phyloP scores from a whole-genome alignment of 2,113 vertebrate genomes.

The Nycticorax nycticorax region DNA sequence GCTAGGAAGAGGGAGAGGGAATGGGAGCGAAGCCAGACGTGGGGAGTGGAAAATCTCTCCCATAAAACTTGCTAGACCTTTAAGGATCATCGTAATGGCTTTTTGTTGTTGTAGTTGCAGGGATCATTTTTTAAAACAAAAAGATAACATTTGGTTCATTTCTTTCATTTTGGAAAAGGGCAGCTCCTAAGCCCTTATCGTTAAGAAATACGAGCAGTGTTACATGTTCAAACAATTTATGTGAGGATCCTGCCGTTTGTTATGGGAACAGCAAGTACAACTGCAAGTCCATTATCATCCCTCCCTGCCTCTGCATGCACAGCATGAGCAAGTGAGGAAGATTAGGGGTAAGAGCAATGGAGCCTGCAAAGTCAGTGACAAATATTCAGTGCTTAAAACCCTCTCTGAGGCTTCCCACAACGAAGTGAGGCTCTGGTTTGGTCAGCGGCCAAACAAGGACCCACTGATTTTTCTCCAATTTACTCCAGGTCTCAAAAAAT shows the following conservation, averaged over 20 bases:
- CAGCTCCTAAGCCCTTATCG: conserved; percentile 1
- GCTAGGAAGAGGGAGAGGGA: background rate
- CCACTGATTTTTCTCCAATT: background rate
- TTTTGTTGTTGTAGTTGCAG: conserved; percentile 32
- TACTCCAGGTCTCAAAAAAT: background rate
- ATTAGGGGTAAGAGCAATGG: conserved; percentile 9
- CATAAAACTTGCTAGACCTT: conserved; percentile 10
- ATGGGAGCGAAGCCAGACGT: background rate
- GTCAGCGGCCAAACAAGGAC: background rate
- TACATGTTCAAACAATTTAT: conserved; percentile 37
- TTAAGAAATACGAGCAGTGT: conserved; percentile 51
- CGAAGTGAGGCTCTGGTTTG: background rate
- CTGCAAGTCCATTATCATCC: conserved; percentile 42
- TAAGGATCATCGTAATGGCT: background rate
- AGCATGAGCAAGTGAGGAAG: conserved; percentile 12
- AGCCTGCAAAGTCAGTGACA: conserved; percentile 23
- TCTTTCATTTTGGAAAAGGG: conserved; percentile 52
- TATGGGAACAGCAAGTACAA: conserved; percentile 43
- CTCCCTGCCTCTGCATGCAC: conserved; percentile 4
- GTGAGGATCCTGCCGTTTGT: conserved; percentile 25
- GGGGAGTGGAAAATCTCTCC: background rate
- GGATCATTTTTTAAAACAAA: conserved; percentile 55
- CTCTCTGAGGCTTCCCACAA: background rate
- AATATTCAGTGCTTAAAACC: conserved; percentile 7
- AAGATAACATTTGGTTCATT: conserved; percentile 12